Evolutionary conservation across 2,797 vertebrate genomes (phyloP).

Genomic region (Chrosomus eos): DNA sequence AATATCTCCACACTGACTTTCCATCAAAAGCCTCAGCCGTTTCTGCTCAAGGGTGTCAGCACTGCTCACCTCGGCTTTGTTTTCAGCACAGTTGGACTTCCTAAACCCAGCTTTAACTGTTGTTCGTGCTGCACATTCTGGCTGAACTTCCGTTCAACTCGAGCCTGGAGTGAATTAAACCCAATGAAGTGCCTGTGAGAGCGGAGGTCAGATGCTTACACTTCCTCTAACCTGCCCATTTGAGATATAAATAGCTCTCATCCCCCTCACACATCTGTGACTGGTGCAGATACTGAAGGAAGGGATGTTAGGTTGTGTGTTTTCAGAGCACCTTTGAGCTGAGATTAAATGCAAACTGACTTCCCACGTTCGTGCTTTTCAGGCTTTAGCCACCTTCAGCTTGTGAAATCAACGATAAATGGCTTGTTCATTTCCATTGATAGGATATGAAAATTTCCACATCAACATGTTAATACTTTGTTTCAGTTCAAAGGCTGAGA

Average conservation of each 20-base stretch:
- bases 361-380: conserved; percentile 35
- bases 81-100: neutral
- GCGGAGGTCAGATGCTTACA: conserved; percentile 18
- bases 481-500: conserved; percentile 48
- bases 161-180: conserved; percentile 31
- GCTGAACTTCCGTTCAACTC: conserved; percentile 40
- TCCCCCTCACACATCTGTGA: conserved; percentile 17
- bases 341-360: conserved; percentile 47
- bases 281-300: conserved; percentile 29
- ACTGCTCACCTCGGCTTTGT: neutral
- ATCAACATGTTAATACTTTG: conserved; percentile 26
- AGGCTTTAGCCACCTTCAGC: conserved; percentile 17
- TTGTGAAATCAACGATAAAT: conserved; percentile 44
- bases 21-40: neutral
- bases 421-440: conserved; percentile 25
- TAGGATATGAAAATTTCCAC: conserved; percentile 30
- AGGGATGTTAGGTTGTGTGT: conserved; percentile 6
- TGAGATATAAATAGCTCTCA: conserved; percentile 41
- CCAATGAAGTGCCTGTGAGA: conserved; percentile 1
- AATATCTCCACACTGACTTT: conserved; percentile 21
- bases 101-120: conserved; percentile 19
- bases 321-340: conserved; percentile 37
- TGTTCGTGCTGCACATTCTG: conserved; percentile 39
- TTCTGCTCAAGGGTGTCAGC: conserved; percentile 9
- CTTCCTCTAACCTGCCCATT: conserved; percentile 20